Evolutionary conservation across 1,140 invertebrate genomes (phyloP), one percentile per base, ranked within the genome.

Genomic region (Popillia japonica): DNA sequence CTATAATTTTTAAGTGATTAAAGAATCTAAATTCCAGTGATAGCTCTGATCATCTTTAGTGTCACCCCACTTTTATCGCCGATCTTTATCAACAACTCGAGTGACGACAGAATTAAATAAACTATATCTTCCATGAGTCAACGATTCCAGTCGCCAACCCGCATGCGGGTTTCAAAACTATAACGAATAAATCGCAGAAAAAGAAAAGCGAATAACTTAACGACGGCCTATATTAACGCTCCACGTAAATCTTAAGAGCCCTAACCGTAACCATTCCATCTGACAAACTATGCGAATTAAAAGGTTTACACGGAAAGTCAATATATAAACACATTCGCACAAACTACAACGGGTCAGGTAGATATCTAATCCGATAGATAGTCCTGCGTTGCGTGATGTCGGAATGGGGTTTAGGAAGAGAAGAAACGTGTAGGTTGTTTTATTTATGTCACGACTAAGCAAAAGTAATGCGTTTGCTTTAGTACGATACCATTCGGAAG

Each of bases 301-400:
- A 55, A 55, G 48, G 48, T n/a, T 17, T n/a, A 17, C 48, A n/a
- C 48, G 48, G 48, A 55, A 55, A 55, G 48, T 55, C 48, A 55
- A 55, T 55, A 55, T 34, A 34, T 55, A 55, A 55, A 55, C 48
- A 55, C 48, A 55, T 55, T 55, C 48, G 14, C 48, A 55, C 48
- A 55, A 55, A 55, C 48, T 17, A 55, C 48, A 55, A 17, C 48
- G 17, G 48, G 14, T 55, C n/a, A 55, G 48, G 48, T 55, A 55
- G 6, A 14, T n/a, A n/a, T 17, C 17, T 55, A 55, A 55, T 55
- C 14, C 10, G 48, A 55, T 55, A 55, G 48, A 55, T 55, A 55
- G 48, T 17, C 14, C 48, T 17, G 48, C 17, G 14, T 17, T 14
- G 14, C 48, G 48, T 55, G 17, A 55, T 55, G 48, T 55, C n/a